These are phyloP conservation scores for Pogonophryne albipinna DNA, from an alignment of 2,797 vertebrate species.

Conservation along the genomic window DNA sequence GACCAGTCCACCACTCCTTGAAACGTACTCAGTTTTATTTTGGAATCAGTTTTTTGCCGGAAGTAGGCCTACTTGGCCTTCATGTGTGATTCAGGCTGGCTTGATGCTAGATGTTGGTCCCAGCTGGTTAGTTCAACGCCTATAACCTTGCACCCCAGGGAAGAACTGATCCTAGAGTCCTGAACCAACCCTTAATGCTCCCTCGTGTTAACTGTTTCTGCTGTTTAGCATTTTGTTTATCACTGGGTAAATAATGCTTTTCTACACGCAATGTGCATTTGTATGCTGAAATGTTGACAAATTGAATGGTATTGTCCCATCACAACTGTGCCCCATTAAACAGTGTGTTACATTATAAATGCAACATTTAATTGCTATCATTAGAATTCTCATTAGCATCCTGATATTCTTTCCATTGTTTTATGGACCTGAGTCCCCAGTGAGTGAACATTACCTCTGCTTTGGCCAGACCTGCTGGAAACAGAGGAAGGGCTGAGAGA, in stretches of 20 bases:
- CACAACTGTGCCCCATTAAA: constrained; percentile 3
- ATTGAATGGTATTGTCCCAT: background rate
- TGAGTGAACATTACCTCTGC: constrained; percentile 29
- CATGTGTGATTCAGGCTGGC: rapidly evolving
- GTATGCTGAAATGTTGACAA: constrained; percentile 21
- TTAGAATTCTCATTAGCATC: background rate
- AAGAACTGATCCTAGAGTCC: constrained; percentile 30
- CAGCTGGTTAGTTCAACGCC: constrained; percentile 66
- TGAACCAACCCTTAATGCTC: constrained; percentile 29
- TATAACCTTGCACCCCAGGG: constrained; percentile 40
- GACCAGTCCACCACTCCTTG: background rate
- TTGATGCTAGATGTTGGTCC: constrained; percentile 65
- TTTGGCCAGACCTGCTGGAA: constrained; percentile 32
- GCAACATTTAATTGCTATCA: background rate
- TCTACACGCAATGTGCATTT: background rate
- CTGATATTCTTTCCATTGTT: background rate
- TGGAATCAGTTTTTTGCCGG: constrained; percentile 6
- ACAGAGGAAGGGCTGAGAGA: constrained; percentile 17
- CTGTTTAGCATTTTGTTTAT: constrained; percentile 10
- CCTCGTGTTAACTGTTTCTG: constrained; percentile 8
- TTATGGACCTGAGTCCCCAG: background rate
- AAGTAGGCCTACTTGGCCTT: background rate
- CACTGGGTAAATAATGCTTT: background rate
- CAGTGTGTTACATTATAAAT: background rate
- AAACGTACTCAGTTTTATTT: constrained; percentile 28